These are phyloP conservation scores for Spodoptera picta DNA, from an alignment of 2,888 invertebrate genomes.

Conservation along the genomic window DNA sequence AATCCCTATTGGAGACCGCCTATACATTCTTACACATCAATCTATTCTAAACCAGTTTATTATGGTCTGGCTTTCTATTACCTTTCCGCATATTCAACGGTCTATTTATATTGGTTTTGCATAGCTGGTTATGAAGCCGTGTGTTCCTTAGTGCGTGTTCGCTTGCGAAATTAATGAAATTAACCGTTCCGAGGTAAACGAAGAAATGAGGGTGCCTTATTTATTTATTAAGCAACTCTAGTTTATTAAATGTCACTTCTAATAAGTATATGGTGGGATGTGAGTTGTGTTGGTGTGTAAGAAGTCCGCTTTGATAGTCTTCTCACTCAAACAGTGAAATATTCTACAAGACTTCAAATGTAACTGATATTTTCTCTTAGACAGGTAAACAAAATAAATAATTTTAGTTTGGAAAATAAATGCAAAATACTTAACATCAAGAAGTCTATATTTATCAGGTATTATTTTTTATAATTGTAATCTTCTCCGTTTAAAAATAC, in stretches of 20 bases:
- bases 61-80: too few species aligned
- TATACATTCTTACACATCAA: slow-evolving; percentile 60
- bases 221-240: slow-evolving; percentile 59
- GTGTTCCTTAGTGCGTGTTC: slow-evolving; percentile 83
- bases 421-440: too few species aligned
- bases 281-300: not conserved
- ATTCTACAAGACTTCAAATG: too few species aligned
- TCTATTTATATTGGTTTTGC: too few species aligned
- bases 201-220: slow-evolving; percentile 64
- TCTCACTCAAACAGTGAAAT: too few species aligned
- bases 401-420: too few species aligned
- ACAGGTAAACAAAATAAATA: too few species aligned
- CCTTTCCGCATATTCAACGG: too few species aligned
- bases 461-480: not conserved
- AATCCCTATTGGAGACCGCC: slow-evolving; percentile 81
- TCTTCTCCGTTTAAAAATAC: not conserved
- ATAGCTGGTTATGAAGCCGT: slow-evolving; percentile 58
- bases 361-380: too few species aligned
- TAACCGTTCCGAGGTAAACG: slow-evolving; percentile 78
- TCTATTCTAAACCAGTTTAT: too few species aligned
- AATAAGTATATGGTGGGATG: slow-evolving; percentile 51
- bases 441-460: too few species aligned
- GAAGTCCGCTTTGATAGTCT: too few species aligned
- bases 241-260: slow-evolving; percentile 61
- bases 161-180: slow-evolving; percentile 85